Conservation (phyloP, 2,797 vertebrate species). For the Sebastes hubbsi region DNA sequence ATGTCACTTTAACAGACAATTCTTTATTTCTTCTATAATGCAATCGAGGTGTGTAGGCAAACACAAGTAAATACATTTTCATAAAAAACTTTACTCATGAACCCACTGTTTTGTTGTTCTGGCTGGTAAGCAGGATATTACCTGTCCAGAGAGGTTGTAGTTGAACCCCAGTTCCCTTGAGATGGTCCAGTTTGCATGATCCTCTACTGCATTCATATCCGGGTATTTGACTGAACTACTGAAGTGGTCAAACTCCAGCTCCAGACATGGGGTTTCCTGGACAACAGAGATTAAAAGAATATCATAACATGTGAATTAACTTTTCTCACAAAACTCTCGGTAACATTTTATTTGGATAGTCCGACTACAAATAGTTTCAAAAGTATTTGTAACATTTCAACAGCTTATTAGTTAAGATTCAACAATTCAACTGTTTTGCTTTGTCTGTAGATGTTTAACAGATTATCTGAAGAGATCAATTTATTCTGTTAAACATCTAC, state of each 20-base stretch:
- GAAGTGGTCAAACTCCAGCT: constrained; percentile 98
- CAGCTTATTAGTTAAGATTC: too few relatives aligned
- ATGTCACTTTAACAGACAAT: background rate
- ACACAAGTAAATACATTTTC: background rate
- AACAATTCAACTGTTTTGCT: too few relatives aligned
- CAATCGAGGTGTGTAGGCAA: background rate
- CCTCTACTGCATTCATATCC: constrained; percentile 94
- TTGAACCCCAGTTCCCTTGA: constrained; percentile 95
- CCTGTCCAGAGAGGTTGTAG: constrained; percentile 93
- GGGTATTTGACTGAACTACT: constrained; percentile 95
- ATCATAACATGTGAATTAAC: background rate
- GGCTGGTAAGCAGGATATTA: constrained; percentile 47
- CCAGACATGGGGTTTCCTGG: constrained; percentile 96
- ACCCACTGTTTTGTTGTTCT: background rate
- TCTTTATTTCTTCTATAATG: background rate
- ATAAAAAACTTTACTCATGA: too few relatives aligned
- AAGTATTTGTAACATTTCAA: too few relatives aligned
- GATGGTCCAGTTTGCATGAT: constrained; percentile 94
- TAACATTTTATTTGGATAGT: too few relatives aligned
- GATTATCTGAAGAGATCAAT: too few relatives aligned
- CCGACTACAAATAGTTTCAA: too few relatives aligned
- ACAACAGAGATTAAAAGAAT: background rate
- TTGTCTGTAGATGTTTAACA: too few relatives aligned
- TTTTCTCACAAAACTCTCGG: background rate
- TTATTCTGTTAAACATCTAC: too few relatives aligned